phyloP scores from a whole-genome alignment of 2,113 vertebrate species.

The Trematomus loennbergii region DNA sequence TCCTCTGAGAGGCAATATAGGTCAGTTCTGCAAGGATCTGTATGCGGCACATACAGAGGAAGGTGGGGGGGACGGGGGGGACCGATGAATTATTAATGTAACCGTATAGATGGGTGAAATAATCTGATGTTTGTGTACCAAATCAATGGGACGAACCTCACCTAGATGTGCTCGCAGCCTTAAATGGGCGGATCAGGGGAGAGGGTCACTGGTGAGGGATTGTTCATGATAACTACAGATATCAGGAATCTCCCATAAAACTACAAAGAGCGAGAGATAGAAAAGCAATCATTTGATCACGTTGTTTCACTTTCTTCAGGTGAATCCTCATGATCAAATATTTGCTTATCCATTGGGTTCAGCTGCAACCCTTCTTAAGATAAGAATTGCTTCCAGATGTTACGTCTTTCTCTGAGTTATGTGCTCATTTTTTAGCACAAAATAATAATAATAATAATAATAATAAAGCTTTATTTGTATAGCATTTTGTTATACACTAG shows the following conservation, averaged over 20 bases:
- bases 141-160: constrained; percentile 87
- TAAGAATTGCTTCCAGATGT: too few species aligned
- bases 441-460: too few species aligned
- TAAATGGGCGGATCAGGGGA: constrained; percentile 91
- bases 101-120: constrained; percentile 78
- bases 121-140: constrained; percentile 92
- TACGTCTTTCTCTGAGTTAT: not conserved
- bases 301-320: constrained; percentile 77
- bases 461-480: too few species aligned
- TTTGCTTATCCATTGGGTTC: constrained; percentile 29
- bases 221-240: constrained; percentile 91
- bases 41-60: constrained; percentile 43
- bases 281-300: constrained; percentile 83
- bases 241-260: constrained; percentile 85
- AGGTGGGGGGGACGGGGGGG: constrained; percentile 13
- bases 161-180: constrained; percentile 84
- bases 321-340: constrained; percentile 43
- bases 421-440: not conserved
- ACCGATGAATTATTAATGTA: constrained; percentile 93
- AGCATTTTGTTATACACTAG: too few species aligned
- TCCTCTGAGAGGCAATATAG: constrained; percentile 66
- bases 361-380: not conserved
- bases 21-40: constrained; percentile 68
- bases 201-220: constrained; percentile 88
- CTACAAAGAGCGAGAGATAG: constrained; percentile 74